Evolutionary conservation across 2,888 invertebrate genomes (phyloP).

Genomic region (Scaptomyza cyrtandrae): DNA sequence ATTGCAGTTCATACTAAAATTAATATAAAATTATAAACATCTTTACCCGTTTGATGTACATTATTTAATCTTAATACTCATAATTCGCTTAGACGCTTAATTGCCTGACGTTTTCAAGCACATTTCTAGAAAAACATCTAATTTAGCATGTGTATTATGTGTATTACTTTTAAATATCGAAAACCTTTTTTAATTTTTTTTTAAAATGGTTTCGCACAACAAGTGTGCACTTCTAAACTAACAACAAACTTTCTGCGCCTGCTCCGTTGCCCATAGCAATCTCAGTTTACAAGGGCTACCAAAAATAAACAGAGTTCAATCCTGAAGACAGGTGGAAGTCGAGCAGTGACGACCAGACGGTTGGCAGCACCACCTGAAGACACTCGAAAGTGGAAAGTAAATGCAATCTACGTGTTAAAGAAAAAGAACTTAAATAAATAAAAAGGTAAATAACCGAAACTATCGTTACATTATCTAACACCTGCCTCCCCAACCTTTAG

Average conservation of each 20-base stretch:
- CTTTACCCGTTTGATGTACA: no score
- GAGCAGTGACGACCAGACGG: slow-evolving; percentile 17
- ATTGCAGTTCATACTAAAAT: not conserved
- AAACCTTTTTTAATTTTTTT: no score
- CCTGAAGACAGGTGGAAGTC: slow-evolving; percentile 33
- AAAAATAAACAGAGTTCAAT: slow-evolving; percentile 35
- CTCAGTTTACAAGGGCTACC: slow-evolving; percentile 19
- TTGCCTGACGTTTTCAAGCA: no score
- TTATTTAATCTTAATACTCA: not conserved
- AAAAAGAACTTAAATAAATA: slow-evolving; percentile 2
- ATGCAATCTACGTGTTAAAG: slow-evolving; percentile 7
- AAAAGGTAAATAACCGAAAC: slow-evolving; percentile 15
- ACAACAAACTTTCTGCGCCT: slow-evolving; percentile 69
- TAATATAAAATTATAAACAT: no score
- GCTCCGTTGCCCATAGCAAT: slow-evolving; percentile 71
- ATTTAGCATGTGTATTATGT: not conserved
- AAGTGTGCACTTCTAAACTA: slow-evolving; percentile 39
- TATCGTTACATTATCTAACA: slow-evolving; percentile 35
- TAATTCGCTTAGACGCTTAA: not conserved
- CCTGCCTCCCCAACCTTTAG: slow-evolving; percentile 41
- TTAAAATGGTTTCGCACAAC: no score
- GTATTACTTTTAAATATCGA: no score
- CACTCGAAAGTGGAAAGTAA: slow-evolving; percentile 36
- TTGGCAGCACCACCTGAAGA: slow-evolving; percentile 49
- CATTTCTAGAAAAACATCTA: no score